Evolutionary conservation across 2,113 vertebrate genomes (phyloP).

Genomic region (Cyphomyrus discorhynchus): DNA sequence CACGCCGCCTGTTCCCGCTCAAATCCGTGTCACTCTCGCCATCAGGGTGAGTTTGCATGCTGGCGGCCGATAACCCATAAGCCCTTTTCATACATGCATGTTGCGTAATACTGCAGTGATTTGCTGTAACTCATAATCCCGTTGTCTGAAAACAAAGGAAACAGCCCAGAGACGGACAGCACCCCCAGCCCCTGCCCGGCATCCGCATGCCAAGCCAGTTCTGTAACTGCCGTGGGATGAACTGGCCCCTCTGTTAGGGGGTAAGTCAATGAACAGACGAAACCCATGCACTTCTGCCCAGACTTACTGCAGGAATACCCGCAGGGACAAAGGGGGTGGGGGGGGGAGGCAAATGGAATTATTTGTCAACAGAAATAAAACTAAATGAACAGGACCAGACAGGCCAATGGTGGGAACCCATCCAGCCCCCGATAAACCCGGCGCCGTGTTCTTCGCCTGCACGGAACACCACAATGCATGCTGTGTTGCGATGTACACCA

Average conservation of each 20-base stretch:
- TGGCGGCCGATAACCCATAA: not conserved
- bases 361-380: conserved; percentile 48
- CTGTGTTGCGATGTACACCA: conserved; percentile 14
- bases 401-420: conserved; percentile 36
- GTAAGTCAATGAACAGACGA: not conserved
- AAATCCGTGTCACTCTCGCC: not conserved
- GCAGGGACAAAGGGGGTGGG: conserved; percentile 40
- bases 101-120: not conserved
- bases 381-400: conserved; percentile 18
- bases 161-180: not conserved
- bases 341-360: conserved; percentile 46
- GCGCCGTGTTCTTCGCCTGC: not conserved
- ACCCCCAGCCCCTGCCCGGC: not conserved
- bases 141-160: conserved; percentile 6
- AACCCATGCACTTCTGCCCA: not conserved
- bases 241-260: conserved; percentile 14
- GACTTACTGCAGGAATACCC: conserved; percentile 21
- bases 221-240: conserved; percentile 13
- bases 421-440: conserved; percentile 4
- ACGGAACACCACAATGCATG: not conserved
- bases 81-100: not conserved
- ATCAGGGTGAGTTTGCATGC: not conserved
- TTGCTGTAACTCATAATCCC: not conserved
- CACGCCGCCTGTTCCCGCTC: not conserved
- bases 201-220: not conserved